Conservation (phyloP, 2,888 invertebrate species). For the Sepiola atlantica region DNA sequence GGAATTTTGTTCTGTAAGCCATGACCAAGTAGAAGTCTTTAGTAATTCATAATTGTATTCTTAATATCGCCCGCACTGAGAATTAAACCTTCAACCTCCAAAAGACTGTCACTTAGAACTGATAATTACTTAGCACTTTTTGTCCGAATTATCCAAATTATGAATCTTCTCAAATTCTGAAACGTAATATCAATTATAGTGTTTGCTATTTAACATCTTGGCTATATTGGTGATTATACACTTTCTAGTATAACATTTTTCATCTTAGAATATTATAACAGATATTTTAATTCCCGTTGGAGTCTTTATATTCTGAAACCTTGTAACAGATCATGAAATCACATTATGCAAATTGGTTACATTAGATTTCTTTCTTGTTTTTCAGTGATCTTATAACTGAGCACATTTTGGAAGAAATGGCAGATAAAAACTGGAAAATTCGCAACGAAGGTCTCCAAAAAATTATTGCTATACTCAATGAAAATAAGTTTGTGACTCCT, state of each 20-base stretch:
- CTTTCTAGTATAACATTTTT: background rate
- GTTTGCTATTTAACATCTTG: background rate
- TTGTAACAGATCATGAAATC: background rate
- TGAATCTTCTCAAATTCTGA: no score
- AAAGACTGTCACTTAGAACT: no score
- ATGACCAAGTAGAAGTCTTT: no score
- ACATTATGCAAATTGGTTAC: background rate
- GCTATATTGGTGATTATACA: background rate
- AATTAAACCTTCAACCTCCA: no score
- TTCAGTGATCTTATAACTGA: conserved; percentile 85
- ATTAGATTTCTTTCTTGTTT: conserved; percentile 23
- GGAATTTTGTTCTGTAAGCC: no score
- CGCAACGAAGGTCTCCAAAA: conserved; percentile 85
- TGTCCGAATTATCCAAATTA: no score
- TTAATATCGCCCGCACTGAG: no score
- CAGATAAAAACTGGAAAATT: conserved; percentile 84
- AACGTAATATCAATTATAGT: background rate
- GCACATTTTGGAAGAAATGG: conserved; percentile 82
- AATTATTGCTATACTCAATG: conserved; percentile 82
- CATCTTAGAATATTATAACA: background rate
- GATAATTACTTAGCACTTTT: no score
- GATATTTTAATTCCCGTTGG: background rate
- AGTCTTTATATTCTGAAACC: background rate
- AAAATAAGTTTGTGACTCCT: conserved; percentile 87
- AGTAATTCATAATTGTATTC: no score